Evolutionary conservation across 2,797 vertebrate genomes (phyloP).

Genomic region (Sebastes cheni): DNA sequence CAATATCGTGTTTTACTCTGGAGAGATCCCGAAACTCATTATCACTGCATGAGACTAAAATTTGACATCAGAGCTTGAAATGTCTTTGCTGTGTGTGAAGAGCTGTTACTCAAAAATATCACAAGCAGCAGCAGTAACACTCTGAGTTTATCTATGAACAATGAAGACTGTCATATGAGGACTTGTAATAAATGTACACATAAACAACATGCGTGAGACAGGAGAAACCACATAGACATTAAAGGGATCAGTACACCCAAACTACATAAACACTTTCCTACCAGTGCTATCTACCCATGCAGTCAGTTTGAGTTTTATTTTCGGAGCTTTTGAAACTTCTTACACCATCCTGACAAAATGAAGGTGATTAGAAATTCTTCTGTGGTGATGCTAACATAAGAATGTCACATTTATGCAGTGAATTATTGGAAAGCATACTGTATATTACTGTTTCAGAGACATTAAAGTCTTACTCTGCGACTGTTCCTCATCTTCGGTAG

Average conservation of each 20-base stretch:
- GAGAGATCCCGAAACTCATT: not conserved
- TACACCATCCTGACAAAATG: not conserved
- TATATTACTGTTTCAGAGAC: not conserved
- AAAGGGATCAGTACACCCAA: not conserved
- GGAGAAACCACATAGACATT: not conserved
- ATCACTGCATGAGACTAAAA: constrained; percentile 11
- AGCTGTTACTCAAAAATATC: not conserved
- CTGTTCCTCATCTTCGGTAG: constrained; percentile 85
- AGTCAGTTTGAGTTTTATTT: not conserved
- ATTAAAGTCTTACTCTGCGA: constrained; percentile 75
- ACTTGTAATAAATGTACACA: not conserved
- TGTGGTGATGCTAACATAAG: not conserved
- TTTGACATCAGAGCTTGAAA: constrained; percentile 20
- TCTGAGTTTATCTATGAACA: not conserved
- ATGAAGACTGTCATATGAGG: not conserved
- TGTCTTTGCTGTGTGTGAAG: constrained; percentile 12
- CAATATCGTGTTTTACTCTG: not conserved
- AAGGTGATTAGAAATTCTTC: not conserved
- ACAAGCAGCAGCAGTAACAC: not conserved
- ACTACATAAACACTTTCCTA: not conserved
- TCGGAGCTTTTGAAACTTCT: not conserved
- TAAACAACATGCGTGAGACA: not conserved
- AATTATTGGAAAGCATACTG: not conserved
- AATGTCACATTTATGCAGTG: not conserved
- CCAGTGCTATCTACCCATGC: not conserved